Evolutionary conservation across 2,113 vertebrate species (phyloP).

Genomic region (Zonotrichia leucophrys): DNA sequence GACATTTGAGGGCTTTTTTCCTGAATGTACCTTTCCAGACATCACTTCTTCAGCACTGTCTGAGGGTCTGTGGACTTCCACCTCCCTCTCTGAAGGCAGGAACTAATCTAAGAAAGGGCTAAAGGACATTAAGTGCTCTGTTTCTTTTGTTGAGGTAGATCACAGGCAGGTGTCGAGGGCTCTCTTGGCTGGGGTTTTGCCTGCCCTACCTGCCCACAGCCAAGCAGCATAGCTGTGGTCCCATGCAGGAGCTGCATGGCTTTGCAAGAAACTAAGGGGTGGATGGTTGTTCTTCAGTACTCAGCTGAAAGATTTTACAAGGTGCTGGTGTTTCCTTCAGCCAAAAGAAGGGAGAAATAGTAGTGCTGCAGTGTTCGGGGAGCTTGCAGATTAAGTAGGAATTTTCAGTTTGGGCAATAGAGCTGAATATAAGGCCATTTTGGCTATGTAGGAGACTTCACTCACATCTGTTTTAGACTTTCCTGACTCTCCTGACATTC

Average conservation of each 20-base stretch:
- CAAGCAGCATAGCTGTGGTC: accelerated
- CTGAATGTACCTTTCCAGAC: neutral
- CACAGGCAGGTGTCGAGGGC: neutral
- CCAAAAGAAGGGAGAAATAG: neutral
- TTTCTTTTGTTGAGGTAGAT: neutral
- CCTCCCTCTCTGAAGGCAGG: neutral
- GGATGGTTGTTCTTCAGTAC: neutral
- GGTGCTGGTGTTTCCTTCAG: neutral
- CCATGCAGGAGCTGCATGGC: neutral
- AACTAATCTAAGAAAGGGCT: neutral
- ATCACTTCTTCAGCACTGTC: neutral
- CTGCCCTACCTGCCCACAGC: neutral
- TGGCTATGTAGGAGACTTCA: neutral
- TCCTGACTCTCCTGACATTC: neutral
- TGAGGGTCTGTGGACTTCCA: neutral
- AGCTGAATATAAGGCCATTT: neutral
- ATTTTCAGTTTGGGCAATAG: neutral
- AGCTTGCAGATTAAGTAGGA: neutral
- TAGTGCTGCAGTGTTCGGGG: neutral
- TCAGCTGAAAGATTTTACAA: neutral
- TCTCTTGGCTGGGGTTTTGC: neutral
- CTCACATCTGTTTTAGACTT: neutral
- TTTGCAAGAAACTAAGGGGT: neutral
- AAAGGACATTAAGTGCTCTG: neutral
- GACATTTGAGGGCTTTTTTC: accelerated